Evolutionary conservation across 2,888 invertebrate genomes (phyloP).

Genomic region (Aspidiotus destructor): DNA sequence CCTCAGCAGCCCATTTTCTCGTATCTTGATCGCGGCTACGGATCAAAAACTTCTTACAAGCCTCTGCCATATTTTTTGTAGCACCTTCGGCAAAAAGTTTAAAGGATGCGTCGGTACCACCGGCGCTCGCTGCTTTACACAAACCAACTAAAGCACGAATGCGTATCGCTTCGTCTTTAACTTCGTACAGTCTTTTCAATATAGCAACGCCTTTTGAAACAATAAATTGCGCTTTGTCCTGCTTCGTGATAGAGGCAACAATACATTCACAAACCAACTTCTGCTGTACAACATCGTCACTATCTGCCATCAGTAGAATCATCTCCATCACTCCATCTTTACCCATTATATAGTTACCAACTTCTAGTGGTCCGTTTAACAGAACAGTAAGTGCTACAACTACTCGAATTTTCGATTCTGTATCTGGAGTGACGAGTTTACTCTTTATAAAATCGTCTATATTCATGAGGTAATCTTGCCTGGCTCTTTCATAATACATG

Average conservation of each 20-base stretch:
- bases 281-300: slow-evolving; percentile 81
- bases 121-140: slow-evolving; percentile 89
- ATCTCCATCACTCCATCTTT: slow-evolving; percentile 85
- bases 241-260: slow-evolving; percentile 91
- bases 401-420: slow-evolving; percentile 63
- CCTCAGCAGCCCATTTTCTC: slow-evolving; percentile 93
- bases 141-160: slow-evolving; percentile 84
- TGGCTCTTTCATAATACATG: slow-evolving; percentile 82
- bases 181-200: slow-evolving; percentile 83
- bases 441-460: slow-evolving; percentile 80
- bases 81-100: slow-evolving; percentile 94
- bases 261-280: slow-evolving; percentile 94
- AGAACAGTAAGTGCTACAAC: slow-evolving; percentile 80
- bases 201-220: slow-evolving; percentile 83
- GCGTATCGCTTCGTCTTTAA: slow-evolving; percentile 78
- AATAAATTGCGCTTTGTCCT: slow-evolving; percentile 87
- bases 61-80: slow-evolving; percentile 80
- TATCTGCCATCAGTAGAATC: slow-evolving; percentile 92
- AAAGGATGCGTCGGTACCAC: slow-evolving; percentile 89
- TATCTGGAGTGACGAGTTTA: slow-evolving; percentile 70
- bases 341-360: slow-evolving; percentile 57
- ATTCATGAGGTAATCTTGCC: slow-evolving; percentile 60
- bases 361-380: slow-evolving; percentile 80
- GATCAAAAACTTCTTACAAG: slow-evolving; percentile 81
- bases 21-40: slow-evolving; percentile 81